phyloP scores from a whole-genome alignment of 1,140 invertebrate genomes.

The Bilobella aurantiaca region DNA sequence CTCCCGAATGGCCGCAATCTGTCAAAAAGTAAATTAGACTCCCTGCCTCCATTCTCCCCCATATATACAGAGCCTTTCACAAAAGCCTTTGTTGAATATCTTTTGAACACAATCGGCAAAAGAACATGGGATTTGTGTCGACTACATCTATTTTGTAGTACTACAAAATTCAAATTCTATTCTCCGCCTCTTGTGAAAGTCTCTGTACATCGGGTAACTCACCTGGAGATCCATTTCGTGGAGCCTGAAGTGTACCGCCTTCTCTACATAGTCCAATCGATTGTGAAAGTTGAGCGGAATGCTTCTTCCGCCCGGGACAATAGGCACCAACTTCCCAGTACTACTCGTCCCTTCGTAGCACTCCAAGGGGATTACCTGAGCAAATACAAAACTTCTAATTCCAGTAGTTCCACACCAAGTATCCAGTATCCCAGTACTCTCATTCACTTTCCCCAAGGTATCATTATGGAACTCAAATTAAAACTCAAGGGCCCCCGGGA shows the following conservation, averaged over 20 bases:
- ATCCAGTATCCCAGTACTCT: too few species aligned
- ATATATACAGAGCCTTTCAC: too few species aligned
- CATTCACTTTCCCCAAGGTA: too few species aligned
- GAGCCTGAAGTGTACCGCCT: slow-evolving; percentile 50
- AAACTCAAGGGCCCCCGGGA: too few species aligned
- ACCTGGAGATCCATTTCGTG: slow-evolving; percentile 56
- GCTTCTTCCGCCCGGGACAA: slow-evolving; percentile 50
- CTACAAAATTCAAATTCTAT: not conserved
- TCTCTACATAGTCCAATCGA: slow-evolving; percentile 51
- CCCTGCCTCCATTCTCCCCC: too few species aligned
- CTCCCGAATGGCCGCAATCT: slow-evolving; percentile 51
- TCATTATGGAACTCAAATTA: too few species aligned
- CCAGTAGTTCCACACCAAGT: not conserved
- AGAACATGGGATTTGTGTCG: too few species aligned
- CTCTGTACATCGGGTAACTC: not conserved
- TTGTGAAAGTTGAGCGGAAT: slow-evolving; percentile 53
- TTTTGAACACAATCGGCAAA: too few species aligned
- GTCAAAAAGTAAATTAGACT: slow-evolving; percentile 1
- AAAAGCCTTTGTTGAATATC: too few species aligned
- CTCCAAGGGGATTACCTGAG: slow-evolving; percentile 53
- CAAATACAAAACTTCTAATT: not conserved
- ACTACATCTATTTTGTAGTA: too few species aligned
- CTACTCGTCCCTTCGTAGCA: slow-evolving; percentile 55
- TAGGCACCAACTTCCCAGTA: slow-evolving; percentile 48
- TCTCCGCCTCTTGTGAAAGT: not conserved